Evolutionary conservation across 2,113 vertebrate species (phyloP).

Genomic region (Nansenia antarctica): DNA sequence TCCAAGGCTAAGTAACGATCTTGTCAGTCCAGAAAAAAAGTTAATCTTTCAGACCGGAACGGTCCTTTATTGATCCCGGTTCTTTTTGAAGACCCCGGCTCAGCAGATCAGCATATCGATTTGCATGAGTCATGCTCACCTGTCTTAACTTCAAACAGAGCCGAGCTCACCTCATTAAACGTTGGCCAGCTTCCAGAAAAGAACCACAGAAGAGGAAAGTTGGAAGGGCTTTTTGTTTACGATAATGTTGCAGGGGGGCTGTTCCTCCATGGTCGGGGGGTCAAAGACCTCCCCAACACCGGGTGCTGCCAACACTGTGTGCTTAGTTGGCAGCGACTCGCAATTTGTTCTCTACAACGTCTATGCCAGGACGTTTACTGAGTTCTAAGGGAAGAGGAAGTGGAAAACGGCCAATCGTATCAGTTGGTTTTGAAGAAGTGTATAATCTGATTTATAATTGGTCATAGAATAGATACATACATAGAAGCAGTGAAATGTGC

Average conservation of each 20-base stretch:
- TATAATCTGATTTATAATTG: too few species aligned
- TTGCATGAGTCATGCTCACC: constrained; percentile 5
- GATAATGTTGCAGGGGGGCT: background rate
- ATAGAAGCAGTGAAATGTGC: too few species aligned
- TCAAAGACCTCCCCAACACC: background rate
- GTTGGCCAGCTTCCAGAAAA: background rate
- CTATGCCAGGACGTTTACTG: background rate
- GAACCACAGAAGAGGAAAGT: background rate
- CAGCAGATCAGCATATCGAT: background rate
- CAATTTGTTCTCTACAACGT: background rate
- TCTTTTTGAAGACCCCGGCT: background rate
- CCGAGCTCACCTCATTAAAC: background rate
- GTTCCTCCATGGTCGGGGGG: background rate
- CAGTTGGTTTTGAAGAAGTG: too few species aligned
- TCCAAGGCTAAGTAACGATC: background rate
- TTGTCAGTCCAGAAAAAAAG: too few species aligned
- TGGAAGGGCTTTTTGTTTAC: too few species aligned
- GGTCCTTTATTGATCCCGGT: background rate
- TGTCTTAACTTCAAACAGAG: background rate
- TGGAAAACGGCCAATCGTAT: background rate
- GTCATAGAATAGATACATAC: too few species aligned
- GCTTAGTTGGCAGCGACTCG: background rate
- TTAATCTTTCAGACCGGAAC: background rate
- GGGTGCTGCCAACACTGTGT: background rate
- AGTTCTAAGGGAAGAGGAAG: background rate